These are phyloP conservation scores for Odontamblyopus rebecca DNA, from an alignment of 2,797 vertebrate species.

Conservation along the genomic window DNA sequence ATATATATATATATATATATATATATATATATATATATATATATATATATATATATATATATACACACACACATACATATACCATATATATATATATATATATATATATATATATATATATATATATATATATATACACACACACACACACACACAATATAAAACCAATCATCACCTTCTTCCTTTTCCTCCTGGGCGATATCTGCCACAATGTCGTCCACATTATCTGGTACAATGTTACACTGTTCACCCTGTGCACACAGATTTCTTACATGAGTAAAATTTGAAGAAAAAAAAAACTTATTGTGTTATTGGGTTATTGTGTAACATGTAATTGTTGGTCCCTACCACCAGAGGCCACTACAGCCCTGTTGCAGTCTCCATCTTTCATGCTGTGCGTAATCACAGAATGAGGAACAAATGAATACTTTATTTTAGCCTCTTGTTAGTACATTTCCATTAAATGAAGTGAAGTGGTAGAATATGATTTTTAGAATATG, in stretches of 20 bases:
- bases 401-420: too few species aligned
- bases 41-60: background rate
- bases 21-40: too few species aligned
- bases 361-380: slow-evolving; percentile 35
- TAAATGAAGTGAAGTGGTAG: background rate
- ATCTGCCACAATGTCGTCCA: slow-evolving; percentile 97
- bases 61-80: too few species aligned
- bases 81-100: too few species aligned
- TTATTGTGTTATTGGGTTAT: background rate
- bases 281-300: background rate
- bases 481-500: background rate
- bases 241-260: slow-evolving; percentile 92
- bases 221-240: slow-evolving; percentile 95
- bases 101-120: too few species aligned
- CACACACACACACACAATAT: background rate
- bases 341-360: slow-evolving; percentile 65
- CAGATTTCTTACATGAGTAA: slow-evolving; percentile 14
- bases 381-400: too few species aligned
- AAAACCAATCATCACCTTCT: slow-evolving; percentile 81
- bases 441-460: background rate
- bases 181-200: slow-evolving; percentile 97
- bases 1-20: too few species aligned
- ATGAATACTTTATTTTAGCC: too few species aligned
- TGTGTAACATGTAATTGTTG: slow-evolving; percentile 20
- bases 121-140: too few species aligned